Conservation (phyloP, 2,888 invertebrate species). For the Dysmachus trigonus region DNA sequence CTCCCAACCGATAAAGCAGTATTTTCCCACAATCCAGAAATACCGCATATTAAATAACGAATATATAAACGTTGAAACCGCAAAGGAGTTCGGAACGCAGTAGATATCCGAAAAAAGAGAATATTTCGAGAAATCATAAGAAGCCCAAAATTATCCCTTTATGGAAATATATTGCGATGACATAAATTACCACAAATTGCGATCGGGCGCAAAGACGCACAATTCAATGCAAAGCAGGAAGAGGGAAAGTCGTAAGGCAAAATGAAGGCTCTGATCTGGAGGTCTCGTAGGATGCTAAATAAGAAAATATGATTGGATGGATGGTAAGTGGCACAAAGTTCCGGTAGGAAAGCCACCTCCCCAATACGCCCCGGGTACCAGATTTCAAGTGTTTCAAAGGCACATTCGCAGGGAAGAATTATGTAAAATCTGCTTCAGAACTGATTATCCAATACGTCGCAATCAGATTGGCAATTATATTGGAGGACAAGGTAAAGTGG, state of each 20-base stretch:
- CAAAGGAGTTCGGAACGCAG: neutral
- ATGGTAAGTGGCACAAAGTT: neutral
- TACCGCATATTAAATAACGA: neutral
- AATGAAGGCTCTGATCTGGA: neutral
- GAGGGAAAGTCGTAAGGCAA: neutral
- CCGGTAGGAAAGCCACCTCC: neutral
- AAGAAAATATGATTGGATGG: constrained; percentile 17
- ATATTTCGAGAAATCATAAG: neutral
- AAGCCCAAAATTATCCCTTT: constrained; percentile 7
- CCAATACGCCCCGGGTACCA: neutral
- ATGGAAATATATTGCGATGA: constrained; percentile 39
- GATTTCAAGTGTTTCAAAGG: neutral
- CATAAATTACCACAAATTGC: constrained; percentile 32
- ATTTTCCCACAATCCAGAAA: neutral
- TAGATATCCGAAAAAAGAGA: neutral
- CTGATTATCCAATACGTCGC: constrained; percentile 6
- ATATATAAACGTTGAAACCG: too few relatives aligned
- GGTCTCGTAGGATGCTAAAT: neutral
- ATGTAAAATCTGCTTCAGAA: neutral
- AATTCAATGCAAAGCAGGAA: neutral
- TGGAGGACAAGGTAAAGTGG: neutral
- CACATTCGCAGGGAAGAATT: neutral
- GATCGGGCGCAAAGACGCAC: neutral
- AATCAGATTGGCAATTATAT: constrained; percentile 17
- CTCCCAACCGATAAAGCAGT: neutral